Evolutionary conservation across 2,797 vertebrate genomes (phyloP).

Genomic region (Helicolenus hilgendorfi): DNA sequence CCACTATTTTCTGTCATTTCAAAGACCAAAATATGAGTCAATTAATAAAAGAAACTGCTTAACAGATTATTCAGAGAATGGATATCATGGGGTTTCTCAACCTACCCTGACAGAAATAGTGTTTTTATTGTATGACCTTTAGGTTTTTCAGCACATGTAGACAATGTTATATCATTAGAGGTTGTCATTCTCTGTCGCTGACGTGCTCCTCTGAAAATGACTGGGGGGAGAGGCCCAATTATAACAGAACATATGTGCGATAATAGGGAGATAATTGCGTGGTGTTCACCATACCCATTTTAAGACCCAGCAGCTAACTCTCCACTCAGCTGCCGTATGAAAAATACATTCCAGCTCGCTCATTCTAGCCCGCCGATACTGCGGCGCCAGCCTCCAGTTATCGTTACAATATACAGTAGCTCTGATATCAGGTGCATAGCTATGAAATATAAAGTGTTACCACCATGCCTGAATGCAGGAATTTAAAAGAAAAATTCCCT

Average conservation of each 20-base stretch:
- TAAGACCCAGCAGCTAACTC: constrained; percentile 75
- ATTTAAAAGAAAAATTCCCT: constrained; percentile 47
- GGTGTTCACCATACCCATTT: constrained; percentile 79
- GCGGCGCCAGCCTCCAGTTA: constrained; percentile 2
- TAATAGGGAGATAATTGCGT: constrained; percentile 88
- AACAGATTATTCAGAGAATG: neutral
- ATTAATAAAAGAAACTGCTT: neutral
- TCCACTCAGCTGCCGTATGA: constrained; percentile 65
- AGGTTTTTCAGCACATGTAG: constrained; percentile 15
- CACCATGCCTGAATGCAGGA: constrained; percentile 8
- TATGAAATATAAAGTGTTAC: constrained; percentile 18
- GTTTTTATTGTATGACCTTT: constrained; percentile 29
- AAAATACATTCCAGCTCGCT: constrained; percentile 68
- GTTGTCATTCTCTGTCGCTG: constrained; percentile 42
- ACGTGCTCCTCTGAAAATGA: constrained; percentile 66
- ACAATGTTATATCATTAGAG: constrained; percentile 45
- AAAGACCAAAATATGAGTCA: neutral
- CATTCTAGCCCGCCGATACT: neutral
- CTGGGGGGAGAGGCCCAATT: constrained; percentile 80
- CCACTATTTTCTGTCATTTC: neutral
- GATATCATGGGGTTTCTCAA: neutral
- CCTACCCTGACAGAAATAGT: neutral
- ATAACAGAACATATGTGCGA: constrained; percentile 79
- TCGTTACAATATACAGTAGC: constrained; percentile 1
- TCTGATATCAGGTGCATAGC: constrained; percentile 7